These are phyloP conservation scores for Saxicola maurus DNA, from an alignment of 2,797 vertebrate species.

Conservation along the genomic window DNA sequence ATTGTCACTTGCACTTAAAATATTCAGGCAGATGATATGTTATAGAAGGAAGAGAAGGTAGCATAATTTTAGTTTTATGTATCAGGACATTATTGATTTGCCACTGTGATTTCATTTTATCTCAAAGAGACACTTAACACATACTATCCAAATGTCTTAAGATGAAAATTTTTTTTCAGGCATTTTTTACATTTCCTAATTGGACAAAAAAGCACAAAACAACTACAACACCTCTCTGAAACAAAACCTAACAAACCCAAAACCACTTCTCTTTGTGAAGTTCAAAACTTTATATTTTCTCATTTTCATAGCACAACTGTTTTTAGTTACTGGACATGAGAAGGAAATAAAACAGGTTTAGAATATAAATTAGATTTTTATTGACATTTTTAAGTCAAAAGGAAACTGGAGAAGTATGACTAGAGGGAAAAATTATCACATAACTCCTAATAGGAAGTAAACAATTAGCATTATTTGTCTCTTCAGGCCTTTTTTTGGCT, in stretches of 20 bases:
- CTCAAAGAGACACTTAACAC: background rate
- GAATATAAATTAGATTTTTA: background rate
- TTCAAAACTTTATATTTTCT: background rate
- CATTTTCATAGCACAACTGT: background rate
- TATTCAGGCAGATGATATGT: accelerated
- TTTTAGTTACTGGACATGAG: background rate
- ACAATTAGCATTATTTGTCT: background rate
- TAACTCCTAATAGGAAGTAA: background rate
- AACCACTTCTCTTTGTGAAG: background rate
- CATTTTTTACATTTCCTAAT: background rate
- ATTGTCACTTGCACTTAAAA: background rate
- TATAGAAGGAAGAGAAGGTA: background rate
- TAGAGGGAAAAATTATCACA: background rate
- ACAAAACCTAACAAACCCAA: background rate
- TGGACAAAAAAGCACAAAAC: accelerated
- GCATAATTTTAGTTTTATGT: background rate
- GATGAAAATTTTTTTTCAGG: background rate
- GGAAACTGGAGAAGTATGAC: background rate
- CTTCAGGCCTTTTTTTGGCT: background rate
- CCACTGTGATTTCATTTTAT: background rate
- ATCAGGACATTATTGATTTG: background rate
- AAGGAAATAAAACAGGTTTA: background rate
- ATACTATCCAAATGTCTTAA: background rate
- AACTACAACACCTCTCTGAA: background rate
- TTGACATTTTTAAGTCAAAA: background rate